A percentile compares a stretch with the other conserved stretches of the same genome.
phyloP scores from a whole-genome alignment of 1,140 invertebrate genomes.

The Doryteuthis pealeii region DNA sequence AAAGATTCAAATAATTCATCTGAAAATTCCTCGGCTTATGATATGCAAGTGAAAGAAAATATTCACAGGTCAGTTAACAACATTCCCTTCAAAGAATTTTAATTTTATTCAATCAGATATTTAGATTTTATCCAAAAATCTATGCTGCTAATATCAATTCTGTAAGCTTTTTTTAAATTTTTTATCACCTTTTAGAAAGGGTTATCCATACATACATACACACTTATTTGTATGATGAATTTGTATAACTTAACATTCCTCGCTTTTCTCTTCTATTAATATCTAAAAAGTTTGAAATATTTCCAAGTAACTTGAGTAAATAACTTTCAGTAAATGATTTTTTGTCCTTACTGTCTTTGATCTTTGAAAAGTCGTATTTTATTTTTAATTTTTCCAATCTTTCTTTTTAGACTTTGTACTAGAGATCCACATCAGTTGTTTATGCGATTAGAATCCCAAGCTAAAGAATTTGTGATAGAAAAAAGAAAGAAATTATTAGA shows the following conservation, averaged over 20 bases:
- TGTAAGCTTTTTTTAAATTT: too few relatives aligned
- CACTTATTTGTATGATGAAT: too few relatives aligned
- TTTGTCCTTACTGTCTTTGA: slow-evolving; percentile 1
- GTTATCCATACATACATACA: too few relatives aligned
- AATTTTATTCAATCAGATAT: too few relatives aligned
- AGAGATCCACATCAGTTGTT: slow-evolving; percentile 68
- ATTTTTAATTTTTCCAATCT: neutral
- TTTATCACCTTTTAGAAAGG: too few relatives aligned
- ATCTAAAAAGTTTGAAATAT: too few relatives aligned
- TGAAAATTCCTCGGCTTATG: slow-evolving; percentile 30
- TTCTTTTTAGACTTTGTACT: slow-evolving; percentile 64
- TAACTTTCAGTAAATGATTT: neutral
- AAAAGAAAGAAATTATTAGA: slow-evolving; percentile 67
- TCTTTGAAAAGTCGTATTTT: neutral
- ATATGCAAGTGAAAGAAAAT: slow-evolving; percentile 48
- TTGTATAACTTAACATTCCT: too few relatives aligned
- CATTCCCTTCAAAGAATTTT: too few relatives aligned
- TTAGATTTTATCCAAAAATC: too few relatives aligned
- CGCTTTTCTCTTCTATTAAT: too few relatives aligned
- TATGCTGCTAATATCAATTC: too few relatives aligned
- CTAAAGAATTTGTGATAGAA: slow-evolving; percentile 69
- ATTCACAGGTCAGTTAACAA: slow-evolving; percentile 50
- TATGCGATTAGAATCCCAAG: slow-evolving; percentile 67
- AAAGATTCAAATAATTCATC: slow-evolving; percentile 27
- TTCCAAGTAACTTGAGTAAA: too few relatives aligned